Evolutionary conservation across 2,888 invertebrate genomes (phyloP).

Genomic region (Apotomis turbidana): DNA sequence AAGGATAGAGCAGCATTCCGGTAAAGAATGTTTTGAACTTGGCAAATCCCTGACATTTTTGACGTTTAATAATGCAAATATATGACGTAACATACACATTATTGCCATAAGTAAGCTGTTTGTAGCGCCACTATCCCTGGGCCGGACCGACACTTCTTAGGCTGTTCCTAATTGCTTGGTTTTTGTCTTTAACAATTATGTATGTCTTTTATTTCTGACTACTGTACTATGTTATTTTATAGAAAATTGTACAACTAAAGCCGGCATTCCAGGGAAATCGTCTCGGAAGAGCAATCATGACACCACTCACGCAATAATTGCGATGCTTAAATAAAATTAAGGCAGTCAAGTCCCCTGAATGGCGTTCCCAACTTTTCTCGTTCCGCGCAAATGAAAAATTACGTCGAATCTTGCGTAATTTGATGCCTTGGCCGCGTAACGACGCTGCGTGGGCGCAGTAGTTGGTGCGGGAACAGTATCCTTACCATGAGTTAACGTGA

Average conservation of each 20-base stretch:
- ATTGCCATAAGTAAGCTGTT: too few species aligned
- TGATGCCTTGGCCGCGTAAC: slow-evolving; percentile 39
- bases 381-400: slow-evolving; percentile 38
- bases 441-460: slow-evolving; percentile 22
- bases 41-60: too few species aligned
- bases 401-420: slow-evolving; percentile 39
- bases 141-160: too few species aligned
- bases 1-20: too few species aligned
- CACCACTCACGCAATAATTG: slow-evolving; percentile 32
- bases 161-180: too few species aligned
- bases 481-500: neutral
- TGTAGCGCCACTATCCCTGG: too few species aligned
- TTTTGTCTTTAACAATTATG: too few species aligned
- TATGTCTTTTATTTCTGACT: neutral
- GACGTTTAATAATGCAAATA: too few species aligned
- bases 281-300: slow-evolving; percentile 31
- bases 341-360: slow-evolving; percentile 27
- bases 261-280: slow-evolving; percentile 14
- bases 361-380: slow-evolving; percentile 33
- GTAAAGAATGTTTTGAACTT: too few species aligned
- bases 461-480: slow-evolving; percentile 1
- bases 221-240: neutral
- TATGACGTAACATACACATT: too few species aligned
- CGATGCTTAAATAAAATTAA: slow-evolving; percentile 37
- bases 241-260: slow-evolving; percentile 12